These are phyloP conservation scores for Macrotis lagotis DNA, from an alignment of 2,113 vertebrate genomes.

Conservation along the genomic window DNA sequence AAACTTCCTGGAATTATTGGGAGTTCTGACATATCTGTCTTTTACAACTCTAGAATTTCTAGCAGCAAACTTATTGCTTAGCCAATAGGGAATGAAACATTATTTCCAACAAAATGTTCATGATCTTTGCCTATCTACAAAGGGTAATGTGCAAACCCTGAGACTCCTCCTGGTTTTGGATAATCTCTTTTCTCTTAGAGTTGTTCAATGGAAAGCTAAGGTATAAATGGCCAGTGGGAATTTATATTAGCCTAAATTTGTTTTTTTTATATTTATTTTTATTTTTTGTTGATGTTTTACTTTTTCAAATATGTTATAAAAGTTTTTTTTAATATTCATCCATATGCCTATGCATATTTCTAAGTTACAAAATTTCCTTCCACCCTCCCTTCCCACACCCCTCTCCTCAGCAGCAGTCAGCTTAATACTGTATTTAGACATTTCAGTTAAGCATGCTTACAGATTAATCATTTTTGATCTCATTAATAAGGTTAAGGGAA, in stretches of 20 bases:
- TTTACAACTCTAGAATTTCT: constrained; percentile 39
- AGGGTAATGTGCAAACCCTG: constrained; percentile 9
- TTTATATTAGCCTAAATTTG: not conserved
- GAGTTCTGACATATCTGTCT: not conserved
- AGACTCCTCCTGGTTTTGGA: not conserved
- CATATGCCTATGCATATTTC: too few relatives aligned
- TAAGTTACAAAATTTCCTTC: too few relatives aligned
- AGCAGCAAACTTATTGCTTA: not conserved
- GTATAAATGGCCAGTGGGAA: not conserved
- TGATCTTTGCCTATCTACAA: not conserved
- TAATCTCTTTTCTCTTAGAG: constrained; percentile 2
- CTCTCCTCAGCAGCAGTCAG: too few relatives aligned
- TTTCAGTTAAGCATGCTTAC: too few relatives aligned
- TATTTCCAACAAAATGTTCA: not conserved
- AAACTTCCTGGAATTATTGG: not conserved
- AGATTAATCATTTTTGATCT: too few relatives aligned
- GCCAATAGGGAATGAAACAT: not conserved
- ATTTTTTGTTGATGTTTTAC: too few relatives aligned
- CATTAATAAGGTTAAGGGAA: too few relatives aligned
- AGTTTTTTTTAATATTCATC: too few relatives aligned
- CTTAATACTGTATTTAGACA: too few relatives aligned
- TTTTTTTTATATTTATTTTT: too few relatives aligned
- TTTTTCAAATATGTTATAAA: too few relatives aligned
- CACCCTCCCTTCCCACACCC: too few relatives aligned
- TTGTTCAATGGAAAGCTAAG: not conserved